Conservation (phyloP, 2,888 invertebrate genomes). For the Unio delphinus region DNA sequence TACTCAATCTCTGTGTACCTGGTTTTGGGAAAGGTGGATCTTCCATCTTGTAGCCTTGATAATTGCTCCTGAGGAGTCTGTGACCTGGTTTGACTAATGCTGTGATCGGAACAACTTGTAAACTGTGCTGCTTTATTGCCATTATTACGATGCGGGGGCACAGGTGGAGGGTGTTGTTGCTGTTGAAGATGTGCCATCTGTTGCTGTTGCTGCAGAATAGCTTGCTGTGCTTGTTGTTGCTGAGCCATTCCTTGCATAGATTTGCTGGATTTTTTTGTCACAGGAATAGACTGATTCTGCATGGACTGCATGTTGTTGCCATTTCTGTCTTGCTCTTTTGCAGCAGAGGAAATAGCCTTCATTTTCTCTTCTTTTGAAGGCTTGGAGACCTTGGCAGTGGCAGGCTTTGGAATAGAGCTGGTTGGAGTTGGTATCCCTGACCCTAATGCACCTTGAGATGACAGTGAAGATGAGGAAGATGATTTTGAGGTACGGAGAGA, state of each 20-base stretch:
- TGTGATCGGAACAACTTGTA: slow-evolving; percentile 5
- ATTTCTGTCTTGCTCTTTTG: slow-evolving; percentile 25
- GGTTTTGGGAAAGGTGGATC: slow-evolving; percentile 30
- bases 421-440: slow-evolving; percentile 27
- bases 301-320: slow-evolving; percentile 9
- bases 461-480: slow-evolving; percentile 35
- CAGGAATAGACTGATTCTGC: slow-evolving; percentile 8
- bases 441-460: slow-evolving; percentile 26
- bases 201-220: slow-evolving; percentile 17
- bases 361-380: slow-evolving; percentile 55
- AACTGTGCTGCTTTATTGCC: slow-evolving; percentile 19
- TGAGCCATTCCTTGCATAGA: slow-evolving; percentile 1
- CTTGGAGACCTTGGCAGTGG: slow-evolving; percentile 38
- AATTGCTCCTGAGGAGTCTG: slow-evolving; percentile 5
- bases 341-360: slow-evolving; percentile 20
- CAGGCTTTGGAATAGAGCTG: slow-evolving; percentile 53
- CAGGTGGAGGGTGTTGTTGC: slow-evolving; percentile 31
- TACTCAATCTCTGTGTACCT: slow-evolving; percentile 51
- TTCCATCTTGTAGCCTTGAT: slow-evolving; percentile 28
- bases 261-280: slow-evolving; percentile 6
- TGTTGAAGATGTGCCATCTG: slow-evolving; percentile 15
- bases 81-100: slow-evolving; percentile 15
- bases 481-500: slow-evolving; percentile 42
- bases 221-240: slow-evolving; percentile 16
- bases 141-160: slow-evolving; percentile 36